A percentile compares a stretch with the other conserved stretches of the same genome.
These are phyloP conservation scores for Lissocephala sabroskyi DNA, from an alignment of 2,888 invertebrate genomes.

Conservation along the genomic window DNA sequence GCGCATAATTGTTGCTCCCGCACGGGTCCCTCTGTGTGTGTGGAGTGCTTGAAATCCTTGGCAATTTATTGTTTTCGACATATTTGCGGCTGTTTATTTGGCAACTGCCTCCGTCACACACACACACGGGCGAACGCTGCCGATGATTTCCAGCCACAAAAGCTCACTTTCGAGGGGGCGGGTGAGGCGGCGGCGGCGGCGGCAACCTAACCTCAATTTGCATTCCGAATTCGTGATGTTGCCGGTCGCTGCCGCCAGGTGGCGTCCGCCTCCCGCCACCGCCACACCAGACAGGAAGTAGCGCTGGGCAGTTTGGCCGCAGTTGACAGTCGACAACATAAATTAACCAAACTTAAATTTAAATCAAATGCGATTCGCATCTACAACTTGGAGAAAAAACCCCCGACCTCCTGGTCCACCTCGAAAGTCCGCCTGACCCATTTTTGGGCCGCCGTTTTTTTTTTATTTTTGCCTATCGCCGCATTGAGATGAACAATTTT, in stretches of 20 bases:
- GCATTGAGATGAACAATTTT: constrained; percentile 38
- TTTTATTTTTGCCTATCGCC: constrained; percentile 49
- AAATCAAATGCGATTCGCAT: constrained; percentile 60
- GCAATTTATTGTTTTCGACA: constrained; percentile 56
- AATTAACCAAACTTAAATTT: constrained; percentile 62
- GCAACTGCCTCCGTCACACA: constrained; percentile 1
- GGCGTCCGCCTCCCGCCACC: too few relatives aligned
- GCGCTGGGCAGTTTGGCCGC: constrained; percentile 34
- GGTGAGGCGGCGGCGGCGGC: background rate
- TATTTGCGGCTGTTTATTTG: constrained; percentile 54
- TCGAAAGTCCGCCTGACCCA: constrained; percentile 32
- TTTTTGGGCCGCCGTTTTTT: constrained; percentile 34
- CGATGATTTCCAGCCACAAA: background rate
- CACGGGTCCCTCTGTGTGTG: background rate
- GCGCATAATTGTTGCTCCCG: constrained; percentile 9
- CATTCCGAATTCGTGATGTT: constrained; percentile 31
- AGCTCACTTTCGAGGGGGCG: background rate
- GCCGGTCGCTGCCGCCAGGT: too few relatives aligned
- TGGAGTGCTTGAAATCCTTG: constrained; percentile 18
- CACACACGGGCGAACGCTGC: too few relatives aligned
- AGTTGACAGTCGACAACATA: constrained; percentile 55
- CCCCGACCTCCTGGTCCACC: too few relatives aligned
- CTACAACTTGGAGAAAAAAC: constrained; percentile 40
- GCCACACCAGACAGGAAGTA: constrained; percentile 51
- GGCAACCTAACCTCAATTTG: constrained; percentile 7